Base-by-base conservation (phyloP, 2,888 invertebrate genomes). In the Trilocha varians region DNA sequence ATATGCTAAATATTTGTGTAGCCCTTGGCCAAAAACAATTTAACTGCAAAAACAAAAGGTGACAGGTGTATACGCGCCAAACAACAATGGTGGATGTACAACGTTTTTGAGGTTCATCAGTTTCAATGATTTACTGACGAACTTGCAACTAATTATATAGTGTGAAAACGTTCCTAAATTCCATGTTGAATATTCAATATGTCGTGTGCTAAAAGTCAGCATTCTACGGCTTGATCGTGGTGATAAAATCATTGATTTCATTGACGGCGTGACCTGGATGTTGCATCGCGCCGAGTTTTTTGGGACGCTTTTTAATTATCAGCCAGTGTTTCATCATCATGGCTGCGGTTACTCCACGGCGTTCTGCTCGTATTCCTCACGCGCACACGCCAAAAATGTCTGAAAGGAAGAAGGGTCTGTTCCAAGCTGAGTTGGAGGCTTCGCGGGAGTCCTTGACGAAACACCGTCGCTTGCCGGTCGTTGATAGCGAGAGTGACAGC, bases 321-420 rank as follows among this genome's bases (percentile, higher is more conserved):
- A 55, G 46, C 54, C 42, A 57, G 47, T 55, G 49, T 54, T 46
- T 41, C 53, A 53, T 50, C 17, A 11, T 25, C 25, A 85, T 84
- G 84, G 69, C 84, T 52, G 64, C 76, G 51, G 64, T 59, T 46
- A 84, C 86, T 16, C 86, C 86, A 11, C 67, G 82, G 34, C 76
- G 83, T 43, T 79, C 80, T 13, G 52, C 73, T 44, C 71, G 83
- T 9, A 49, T 70, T 43, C 71, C 76, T 8, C 73, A 77, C 42
- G 70, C 53, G 36, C 83, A 86, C 49, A 90, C 91, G 1, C 88
- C 90, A 2, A 87, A 87, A 56, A 78, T 90, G 65, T 83, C 88
- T 0, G 89, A 89, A 50, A 82, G 91, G 17, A 89, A 91, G 57
- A 88, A 91, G 49, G 87, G 88, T 49, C 75, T 91, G 49, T 91